phyloP scores from a whole-genome alignment of 2,113 vertebrate species.

The Triplophysa tibetana region DNA sequence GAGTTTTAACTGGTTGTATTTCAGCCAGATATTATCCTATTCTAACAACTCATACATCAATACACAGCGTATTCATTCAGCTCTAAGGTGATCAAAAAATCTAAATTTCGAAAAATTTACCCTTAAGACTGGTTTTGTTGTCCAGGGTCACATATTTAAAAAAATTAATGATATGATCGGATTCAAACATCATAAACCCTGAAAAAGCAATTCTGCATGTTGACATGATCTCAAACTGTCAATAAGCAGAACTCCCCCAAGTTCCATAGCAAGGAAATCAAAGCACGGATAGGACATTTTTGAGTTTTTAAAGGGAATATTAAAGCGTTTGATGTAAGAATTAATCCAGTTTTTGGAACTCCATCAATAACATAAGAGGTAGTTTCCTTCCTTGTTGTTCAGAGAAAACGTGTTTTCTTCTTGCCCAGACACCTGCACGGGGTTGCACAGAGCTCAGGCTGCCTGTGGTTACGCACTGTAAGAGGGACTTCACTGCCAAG shows the following conservation, averaged over 20 bases:
- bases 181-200: too few relatives aligned
- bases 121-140: too few relatives aligned
- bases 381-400: constrained; percentile 17
- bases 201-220: too few relatives aligned
- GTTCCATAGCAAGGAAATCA: neutral
- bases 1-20: too few relatives aligned
- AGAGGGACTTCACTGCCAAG: constrained; percentile 23
- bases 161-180: too few relatives aligned
- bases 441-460: constrained; percentile 3
- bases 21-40: too few relatives aligned
- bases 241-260: neutral
- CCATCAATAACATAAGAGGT: constrained; percentile 19
- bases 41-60: too few relatives aligned
- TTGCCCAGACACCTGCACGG: neutral
- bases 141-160: too few relatives aligned
- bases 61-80: too few relatives aligned
- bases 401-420: constrained; percentile 10
- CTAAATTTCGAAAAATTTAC: too few relatives aligned
- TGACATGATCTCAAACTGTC: too few relatives aligned
- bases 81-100: too few relatives aligned
- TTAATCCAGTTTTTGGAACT: constrained; percentile 26
- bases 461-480: constrained; percentile 5
- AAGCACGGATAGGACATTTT: constrained; percentile 11
- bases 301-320: constrained; percentile 12
- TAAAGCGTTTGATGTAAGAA: constrained; percentile 22